Conservation (phyloP, 2,113 vertebrate genomes). For the Chloropsis cyanopogon region DNA sequence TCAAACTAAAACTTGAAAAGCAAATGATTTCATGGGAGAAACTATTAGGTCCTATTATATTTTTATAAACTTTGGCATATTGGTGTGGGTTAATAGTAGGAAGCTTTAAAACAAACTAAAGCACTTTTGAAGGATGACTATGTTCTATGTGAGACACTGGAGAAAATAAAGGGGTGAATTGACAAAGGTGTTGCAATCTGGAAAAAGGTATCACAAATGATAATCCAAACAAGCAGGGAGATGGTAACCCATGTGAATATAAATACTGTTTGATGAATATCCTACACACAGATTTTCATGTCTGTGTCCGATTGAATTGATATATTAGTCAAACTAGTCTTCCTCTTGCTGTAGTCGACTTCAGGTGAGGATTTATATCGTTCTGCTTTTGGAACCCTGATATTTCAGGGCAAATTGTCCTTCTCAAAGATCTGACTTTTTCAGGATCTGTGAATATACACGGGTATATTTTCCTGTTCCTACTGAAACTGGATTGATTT, state of each 20-base stretch:
- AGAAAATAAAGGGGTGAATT: not conserved
- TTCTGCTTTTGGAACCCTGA: not conserved
- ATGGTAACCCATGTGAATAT: conserved; percentile 33
- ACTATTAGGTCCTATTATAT: not conserved
- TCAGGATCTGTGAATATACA: not conserved
- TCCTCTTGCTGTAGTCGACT: conserved; percentile 21
- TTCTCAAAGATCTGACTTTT: not conserved
- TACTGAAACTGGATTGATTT: too few species aligned
- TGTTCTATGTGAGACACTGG: not conserved
- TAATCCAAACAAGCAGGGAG: conserved; percentile 8
- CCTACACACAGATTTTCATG: conserved; percentile 3
- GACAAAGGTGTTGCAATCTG: not conserved
- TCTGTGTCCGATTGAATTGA: conserved; percentile 16
- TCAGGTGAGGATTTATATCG: not conserved
- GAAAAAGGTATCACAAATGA: conserved; percentile 36
- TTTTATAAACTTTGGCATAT: not conserved
- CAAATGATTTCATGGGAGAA: not conserved
- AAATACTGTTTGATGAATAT: conserved; percentile 51
- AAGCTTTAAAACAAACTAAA: not conserved
- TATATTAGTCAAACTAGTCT: conserved; percentile 24
- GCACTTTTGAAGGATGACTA: not conserved
- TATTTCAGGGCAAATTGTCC: not conserved
- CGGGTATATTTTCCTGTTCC: not conserved
- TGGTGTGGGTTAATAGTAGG: not conserved
- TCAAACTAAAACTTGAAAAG: not conserved